Base-by-base conservation (phyloP, 2,113 vertebrate genomes). In the Urocolius indicus region DNA sequence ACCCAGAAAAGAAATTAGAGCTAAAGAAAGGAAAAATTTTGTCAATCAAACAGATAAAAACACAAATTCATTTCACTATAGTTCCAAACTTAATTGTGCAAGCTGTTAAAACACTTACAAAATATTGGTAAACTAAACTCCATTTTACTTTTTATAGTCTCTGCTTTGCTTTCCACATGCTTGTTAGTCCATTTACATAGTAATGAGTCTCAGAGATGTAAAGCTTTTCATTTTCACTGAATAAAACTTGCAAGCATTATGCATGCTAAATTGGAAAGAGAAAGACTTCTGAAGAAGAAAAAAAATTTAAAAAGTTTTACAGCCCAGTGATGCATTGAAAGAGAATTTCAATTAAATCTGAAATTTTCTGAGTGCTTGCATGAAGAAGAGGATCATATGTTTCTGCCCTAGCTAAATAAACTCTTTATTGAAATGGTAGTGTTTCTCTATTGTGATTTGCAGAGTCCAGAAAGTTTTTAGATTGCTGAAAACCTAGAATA, bases 121-220 rank as follows among this genome's bases (percentile, higher is more conserved):
- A 96, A 96, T 90, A 96, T 94, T 94, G 93, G 81, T 94, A 96
- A 96, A 95, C 92, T 91, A 66, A 91, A 84, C 69, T 89, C 57
- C 52, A 69, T 95, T 96, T 93, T 82, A 75, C 95, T 95, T 96
- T 95, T 95, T 94, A 91, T 73, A 94, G 84, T 20, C 66, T 88
- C 66, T 90, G 71, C 82, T 95, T 87, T 92, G 57, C 81, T 92
- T 24, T 87, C 73, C 83, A 97, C 92, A 90, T 5, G 30, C 76
- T 95, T 94, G 81, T 89, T 93, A 89, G 92, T 41, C 96, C 93
- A 97, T 97, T 97, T 97, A 93, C 96, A 96, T 97, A 87, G 87
- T 94, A 96, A 96, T 94, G 87, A 96, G 87, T 61, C 91, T 94
- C 84, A 82, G 76, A 95, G 79, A 96, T 9, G 8, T 95, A 91